Evolutionary conservation across 2,113 vertebrate species (phyloP).

Genomic region (Calyptomena viridis): DNA sequence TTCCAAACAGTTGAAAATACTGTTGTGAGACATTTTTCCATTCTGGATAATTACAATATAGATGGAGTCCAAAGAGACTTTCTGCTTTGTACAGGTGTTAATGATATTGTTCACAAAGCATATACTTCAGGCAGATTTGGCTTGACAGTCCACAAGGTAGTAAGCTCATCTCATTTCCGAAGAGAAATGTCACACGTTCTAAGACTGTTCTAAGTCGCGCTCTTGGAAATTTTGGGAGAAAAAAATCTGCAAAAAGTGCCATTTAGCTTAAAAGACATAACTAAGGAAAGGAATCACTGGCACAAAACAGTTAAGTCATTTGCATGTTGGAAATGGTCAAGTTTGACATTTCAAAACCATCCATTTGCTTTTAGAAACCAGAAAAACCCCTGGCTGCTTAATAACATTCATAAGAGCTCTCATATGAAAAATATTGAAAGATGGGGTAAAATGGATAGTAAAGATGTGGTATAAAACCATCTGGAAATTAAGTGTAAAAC

Average conservation of each 20-base stretch:
- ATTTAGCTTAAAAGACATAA: background rate
- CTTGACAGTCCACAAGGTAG: background rate
- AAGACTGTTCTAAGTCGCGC: background rate
- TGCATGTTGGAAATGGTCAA: background rate
- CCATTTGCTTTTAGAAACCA: background rate
- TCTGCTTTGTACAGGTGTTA: background rate
- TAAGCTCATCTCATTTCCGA: background rate
- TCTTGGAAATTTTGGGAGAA: background rate
- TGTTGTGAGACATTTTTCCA: background rate
- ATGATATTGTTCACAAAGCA: background rate
- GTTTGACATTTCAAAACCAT: background rate
- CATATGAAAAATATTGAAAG: background rate
- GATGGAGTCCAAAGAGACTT: background rate
- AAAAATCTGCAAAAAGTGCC: background rate
- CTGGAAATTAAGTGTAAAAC: background rate
- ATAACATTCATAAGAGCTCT: background rate
- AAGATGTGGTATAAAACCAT: background rate
- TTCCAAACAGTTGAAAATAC: background rate
- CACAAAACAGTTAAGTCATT: background rate
- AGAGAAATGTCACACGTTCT: background rate
- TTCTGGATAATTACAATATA: background rate
- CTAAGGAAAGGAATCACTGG: background rate
- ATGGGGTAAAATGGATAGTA: background rate
- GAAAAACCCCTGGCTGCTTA: background rate
- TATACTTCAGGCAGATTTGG: background rate